Evolutionary conservation across 2,797 vertebrate species (phyloP).

Genomic region (Arctocebus calabarensis): DNA sequence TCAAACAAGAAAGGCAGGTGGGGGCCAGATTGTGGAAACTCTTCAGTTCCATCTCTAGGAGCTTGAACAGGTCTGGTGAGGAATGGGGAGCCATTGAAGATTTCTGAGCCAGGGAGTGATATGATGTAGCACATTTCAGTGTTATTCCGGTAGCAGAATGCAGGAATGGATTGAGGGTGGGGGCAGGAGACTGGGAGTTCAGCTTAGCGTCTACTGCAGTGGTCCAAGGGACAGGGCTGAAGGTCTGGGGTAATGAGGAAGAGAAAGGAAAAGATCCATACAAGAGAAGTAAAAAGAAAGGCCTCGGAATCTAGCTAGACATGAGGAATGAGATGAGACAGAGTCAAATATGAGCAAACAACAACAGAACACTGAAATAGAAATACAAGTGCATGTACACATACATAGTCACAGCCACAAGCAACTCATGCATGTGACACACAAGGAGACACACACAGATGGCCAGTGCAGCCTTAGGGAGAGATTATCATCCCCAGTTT

Average conservation of each 20-base stretch:
- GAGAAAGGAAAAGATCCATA: background rate
- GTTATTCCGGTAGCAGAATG: background rate
- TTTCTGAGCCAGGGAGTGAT: background rate
- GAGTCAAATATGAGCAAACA: background rate
- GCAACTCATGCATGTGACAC: background rate
- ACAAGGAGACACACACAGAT: background rate
- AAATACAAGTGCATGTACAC: background rate
- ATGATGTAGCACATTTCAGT: background rate
- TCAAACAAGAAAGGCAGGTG: background rate
- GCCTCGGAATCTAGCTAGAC: background rate
- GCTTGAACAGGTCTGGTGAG: background rate
- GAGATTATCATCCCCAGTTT: background rate
- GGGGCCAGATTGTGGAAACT: background rate
- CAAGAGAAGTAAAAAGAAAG: background rate
- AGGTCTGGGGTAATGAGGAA: background rate
- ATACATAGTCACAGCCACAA: background rate
- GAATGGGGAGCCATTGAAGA: fast-evolving
- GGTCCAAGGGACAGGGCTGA: background rate
- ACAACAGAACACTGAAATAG: background rate
- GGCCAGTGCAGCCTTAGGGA: background rate
- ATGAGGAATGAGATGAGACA: background rate
- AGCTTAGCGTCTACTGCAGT: background rate
- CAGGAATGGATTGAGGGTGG: background rate
- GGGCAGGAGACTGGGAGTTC: background rate
- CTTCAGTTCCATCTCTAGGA: background rate